Evolutionary conservation across 1,140 invertebrate genomes (phyloP).

Genomic region (Pollicipes pollicipes): DNA sequence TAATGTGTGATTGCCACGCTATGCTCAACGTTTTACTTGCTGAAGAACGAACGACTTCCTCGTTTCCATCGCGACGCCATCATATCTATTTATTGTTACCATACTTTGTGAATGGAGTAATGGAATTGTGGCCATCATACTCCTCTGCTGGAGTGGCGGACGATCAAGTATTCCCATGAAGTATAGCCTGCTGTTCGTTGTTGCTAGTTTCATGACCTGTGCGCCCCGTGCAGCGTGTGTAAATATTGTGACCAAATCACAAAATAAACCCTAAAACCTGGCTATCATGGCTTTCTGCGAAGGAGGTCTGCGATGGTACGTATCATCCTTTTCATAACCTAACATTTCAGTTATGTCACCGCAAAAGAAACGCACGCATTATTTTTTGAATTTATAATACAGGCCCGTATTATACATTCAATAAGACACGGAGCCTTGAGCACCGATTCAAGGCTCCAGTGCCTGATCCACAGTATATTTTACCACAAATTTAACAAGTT

Average conservation of each 20-base stretch:
- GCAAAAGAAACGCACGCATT: no score
- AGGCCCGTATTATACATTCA: background rate
- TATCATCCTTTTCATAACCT: no score
- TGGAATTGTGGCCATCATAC: background rate
- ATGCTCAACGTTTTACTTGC: background rate
- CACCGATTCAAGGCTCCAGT: background rate
- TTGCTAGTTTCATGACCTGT: background rate
- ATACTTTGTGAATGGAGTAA: background rate
- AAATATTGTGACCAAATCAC: background rate
- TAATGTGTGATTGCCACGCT: background rate
- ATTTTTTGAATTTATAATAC: background rate
- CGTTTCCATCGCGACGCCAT: background rate
- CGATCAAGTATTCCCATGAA: background rate
- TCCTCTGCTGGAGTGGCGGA: background rate
- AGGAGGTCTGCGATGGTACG: no score
- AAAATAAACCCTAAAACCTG: background rate
- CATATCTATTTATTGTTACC: constrained; percentile 2
- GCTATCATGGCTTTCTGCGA: no score
- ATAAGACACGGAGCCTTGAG: background rate
- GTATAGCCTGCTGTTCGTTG: background rate
- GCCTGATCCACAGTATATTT: background rate
- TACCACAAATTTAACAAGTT: background rate
- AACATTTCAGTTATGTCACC: no score
- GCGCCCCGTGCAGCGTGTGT: background rate
- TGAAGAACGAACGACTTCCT: background rate